A percentile compares a stretch with the other conserved stretches of the same genome.
Conservation (phyloP, 2,797 vertebrate genomes). For the Epinephelus coioides region DNA sequence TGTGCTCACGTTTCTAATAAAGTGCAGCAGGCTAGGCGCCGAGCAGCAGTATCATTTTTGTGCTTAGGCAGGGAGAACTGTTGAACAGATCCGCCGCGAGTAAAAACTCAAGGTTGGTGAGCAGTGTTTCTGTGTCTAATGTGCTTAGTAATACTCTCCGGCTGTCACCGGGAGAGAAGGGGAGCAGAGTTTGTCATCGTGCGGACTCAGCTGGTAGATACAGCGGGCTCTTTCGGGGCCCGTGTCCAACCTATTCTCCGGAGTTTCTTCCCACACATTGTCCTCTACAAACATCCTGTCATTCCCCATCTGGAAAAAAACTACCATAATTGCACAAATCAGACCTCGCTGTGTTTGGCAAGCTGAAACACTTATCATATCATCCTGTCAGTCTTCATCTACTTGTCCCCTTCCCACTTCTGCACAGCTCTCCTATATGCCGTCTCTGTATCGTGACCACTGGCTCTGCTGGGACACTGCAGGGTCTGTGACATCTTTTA, state of each 20-base stretch:
- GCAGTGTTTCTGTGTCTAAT: conserved; percentile 40
- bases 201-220: conserved; percentile 32
- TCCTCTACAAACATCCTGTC: conserved; percentile 52
- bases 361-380: conserved; percentile 53
- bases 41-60: conserved; percentile 19
- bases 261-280: conserved; percentile 18
- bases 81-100: conserved; percentile 31
- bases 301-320: conserved; percentile 33
- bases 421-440: conserved; percentile 33
- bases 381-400: conserved; percentile 60
- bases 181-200: conserved; percentile 33
- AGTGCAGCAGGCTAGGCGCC: background rate
- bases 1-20: conserved; percentile 1
- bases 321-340: conserved; percentile 64
- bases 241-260: background rate
- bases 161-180: conserved; percentile 33
- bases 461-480: conserved; percentile 85
- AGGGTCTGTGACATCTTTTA: conserved; percentile 86
- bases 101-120: conserved; percentile 37
- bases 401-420: conserved; percentile 37
- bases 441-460: conserved; percentile 48
- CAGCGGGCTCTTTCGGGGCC: conserved; percentile 2
- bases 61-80: conserved; percentile 34
- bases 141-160: conserved; percentile 32
- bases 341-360: conserved; percentile 51